Percentiles rank a stretch among this genome's conserved stretches.
Conservation (phyloP, 1,140 invertebrate genomes). For the Ceratitis capitata region DNA sequence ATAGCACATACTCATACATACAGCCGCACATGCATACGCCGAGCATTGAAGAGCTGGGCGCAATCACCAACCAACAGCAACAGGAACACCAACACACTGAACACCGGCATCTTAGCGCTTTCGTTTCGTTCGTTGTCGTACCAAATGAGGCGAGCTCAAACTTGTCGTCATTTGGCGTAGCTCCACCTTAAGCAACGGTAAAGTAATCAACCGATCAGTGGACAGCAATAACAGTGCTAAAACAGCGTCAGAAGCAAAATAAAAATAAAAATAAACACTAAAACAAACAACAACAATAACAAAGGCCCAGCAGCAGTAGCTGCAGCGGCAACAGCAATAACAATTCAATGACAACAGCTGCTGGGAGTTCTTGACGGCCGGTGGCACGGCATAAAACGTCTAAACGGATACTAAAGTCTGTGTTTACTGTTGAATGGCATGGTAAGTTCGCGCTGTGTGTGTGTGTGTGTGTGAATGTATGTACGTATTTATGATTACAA, state of each 20-base stretch:
- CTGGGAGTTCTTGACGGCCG: background rate
- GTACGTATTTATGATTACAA: background rate
- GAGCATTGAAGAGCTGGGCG: background rate
- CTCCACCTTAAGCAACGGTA: conserved; percentile 24
- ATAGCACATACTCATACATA: background rate
- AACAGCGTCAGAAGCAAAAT: background rate
- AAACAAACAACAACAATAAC: background rate
- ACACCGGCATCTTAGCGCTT: background rate
- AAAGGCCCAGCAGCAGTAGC: background rate
- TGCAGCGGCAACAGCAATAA: background rate
- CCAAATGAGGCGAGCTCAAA: conserved; percentile 32
- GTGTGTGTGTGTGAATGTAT: background rate
- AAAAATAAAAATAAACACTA: background rate
- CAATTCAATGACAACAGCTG: conserved; percentile 2
- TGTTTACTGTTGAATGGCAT: background rate
- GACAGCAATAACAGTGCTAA: conserved; percentile 13
- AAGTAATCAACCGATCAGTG: conserved; percentile 27
- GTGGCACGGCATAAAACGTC: background rate
- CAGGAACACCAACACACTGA: conserved; percentile 25
- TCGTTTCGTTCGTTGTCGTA: conserved; percentile 30
- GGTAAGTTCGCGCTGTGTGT: background rate
- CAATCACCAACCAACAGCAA: conserved; percentile 33
- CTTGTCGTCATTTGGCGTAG: conserved; percentile 28
- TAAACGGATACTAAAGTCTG: conserved; percentile 1
- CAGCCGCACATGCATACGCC: background rate